Evolutionary conservation across 2,888 invertebrate genomes (phyloP).

Genomic region (Bimastos eiseni): DNA sequence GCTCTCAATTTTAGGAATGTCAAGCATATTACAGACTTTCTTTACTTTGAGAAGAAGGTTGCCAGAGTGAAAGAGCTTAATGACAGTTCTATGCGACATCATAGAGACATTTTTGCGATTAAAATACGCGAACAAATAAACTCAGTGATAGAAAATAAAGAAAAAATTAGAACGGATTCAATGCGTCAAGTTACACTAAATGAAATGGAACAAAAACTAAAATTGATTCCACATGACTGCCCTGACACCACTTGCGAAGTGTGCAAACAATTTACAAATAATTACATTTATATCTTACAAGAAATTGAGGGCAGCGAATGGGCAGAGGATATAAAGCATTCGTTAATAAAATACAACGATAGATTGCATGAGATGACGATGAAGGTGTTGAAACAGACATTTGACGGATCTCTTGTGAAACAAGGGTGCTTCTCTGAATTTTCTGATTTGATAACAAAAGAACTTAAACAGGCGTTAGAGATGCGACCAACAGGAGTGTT

Average conservation of each 20-base stretch:
- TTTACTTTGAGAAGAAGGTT: slow-evolving; percentile 7
- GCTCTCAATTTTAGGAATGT: slow-evolving; percentile 16
- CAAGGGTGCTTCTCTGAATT: background rate
- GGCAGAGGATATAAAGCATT: background rate
- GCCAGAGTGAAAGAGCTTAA: background rate
- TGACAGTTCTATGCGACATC: background rate
- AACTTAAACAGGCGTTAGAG: background rate
- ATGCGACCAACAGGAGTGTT: background rate
- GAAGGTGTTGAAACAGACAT: background rate
- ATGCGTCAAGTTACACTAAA: background rate
- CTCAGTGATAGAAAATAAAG: background rate
- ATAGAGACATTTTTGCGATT: background rate
- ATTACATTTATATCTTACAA: background rate
- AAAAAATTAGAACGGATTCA: background rate
- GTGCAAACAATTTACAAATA: background rate
- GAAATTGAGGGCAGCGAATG: background rate
- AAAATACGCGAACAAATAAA: background rate
- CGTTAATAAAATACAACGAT: background rate
- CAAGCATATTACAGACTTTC: background rate
- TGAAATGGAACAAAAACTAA: background rate
- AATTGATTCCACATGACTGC: background rate
- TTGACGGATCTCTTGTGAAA: slow-evolving; percentile 15
- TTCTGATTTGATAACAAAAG: slow-evolving; percentile 4
- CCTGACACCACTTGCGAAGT: background rate
- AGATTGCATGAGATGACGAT: background rate